These are phyloP conservation scores for Pseudolycoriella hygida DNA, from an alignment of 2,888 invertebrate genomes.

Conservation along the genomic window DNA sequence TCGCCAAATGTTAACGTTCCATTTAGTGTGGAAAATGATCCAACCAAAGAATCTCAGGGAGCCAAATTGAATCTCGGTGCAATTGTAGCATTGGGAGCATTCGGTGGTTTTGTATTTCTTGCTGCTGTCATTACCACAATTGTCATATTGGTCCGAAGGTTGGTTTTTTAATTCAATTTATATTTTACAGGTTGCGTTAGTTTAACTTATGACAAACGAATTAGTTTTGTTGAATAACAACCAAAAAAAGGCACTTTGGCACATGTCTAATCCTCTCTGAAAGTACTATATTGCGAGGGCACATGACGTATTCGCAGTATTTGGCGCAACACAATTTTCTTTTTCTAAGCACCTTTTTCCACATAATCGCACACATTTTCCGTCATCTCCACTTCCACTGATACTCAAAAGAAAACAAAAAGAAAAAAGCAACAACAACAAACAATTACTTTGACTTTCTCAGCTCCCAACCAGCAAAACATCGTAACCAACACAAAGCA, in stretches of 20 bases:
- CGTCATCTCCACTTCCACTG: no score
- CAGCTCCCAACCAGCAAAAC: slow-evolving; percentile 1
- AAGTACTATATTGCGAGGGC: no score
- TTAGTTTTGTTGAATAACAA: background rate
- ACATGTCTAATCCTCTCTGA: no score
- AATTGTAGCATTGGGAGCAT: slow-evolving; percentile 74
- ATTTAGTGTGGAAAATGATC: slow-evolving; percentile 42
- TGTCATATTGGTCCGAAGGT: slow-evolving; percentile 78
- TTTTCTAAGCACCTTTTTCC: no score
- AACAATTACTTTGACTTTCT: background rate
- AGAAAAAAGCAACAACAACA: no score
- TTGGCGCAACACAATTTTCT: no score
- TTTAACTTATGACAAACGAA: background rate
- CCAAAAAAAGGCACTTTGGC: background rate
- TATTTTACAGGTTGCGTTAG: no score
- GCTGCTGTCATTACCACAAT: slow-evolving; percentile 79
- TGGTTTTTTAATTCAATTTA: slow-evolving; percentile 18
- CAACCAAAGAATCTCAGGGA: slow-evolving; percentile 33
- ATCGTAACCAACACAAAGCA: slow-evolving; percentile 4
- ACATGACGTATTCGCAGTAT: no score
- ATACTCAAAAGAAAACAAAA: no score
- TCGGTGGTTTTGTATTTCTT: slow-evolving; percentile 79
- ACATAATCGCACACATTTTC: no score
- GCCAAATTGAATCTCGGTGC: slow-evolving; percentile 70
- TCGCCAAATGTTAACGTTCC: slow-evolving; percentile 49